Conservation (phyloP, 2,113 vertebrate species). For the Bubalus kerabau region DNA sequence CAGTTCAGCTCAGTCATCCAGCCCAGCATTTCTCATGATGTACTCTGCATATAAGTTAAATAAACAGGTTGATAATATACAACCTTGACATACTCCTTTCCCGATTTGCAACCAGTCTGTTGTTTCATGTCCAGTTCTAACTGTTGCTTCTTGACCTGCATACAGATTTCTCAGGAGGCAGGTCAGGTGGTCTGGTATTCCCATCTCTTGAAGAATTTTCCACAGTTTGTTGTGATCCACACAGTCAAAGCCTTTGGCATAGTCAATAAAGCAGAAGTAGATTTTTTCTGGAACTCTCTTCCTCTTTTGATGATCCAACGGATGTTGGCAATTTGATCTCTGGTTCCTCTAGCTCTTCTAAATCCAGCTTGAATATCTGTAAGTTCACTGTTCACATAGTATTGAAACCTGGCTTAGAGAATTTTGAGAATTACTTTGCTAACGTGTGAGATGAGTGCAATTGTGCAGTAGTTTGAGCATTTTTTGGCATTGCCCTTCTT, state of each 20-base stretch:
- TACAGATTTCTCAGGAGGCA: neutral
- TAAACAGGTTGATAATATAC: neutral
- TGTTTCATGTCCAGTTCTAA: neutral
- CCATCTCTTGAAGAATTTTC: neutral
- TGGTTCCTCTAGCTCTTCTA: neutral
- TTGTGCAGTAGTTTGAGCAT: neutral
- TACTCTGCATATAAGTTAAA: neutral
- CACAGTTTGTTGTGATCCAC: neutral
- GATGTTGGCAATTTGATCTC: neutral
- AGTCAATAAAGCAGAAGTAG: neutral
- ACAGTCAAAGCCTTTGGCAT: neutral
- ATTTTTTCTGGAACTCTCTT: neutral
- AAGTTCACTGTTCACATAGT: neutral
- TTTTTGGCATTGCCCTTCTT: neutral
- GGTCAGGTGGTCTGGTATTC: neutral
- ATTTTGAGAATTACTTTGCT: neutral
- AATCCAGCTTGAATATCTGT: neutral
- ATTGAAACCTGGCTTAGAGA: neutral
- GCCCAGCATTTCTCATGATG: neutral
- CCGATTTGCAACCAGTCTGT: neutral
- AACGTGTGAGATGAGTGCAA: accelerated
- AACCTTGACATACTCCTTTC: neutral
- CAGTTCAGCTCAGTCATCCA: neutral
- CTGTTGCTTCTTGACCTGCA: neutral
- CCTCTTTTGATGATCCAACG: neutral